Evolutionary conservation across 2,888 invertebrate genomes (phyloP).

Genomic region (Oithona nana): DNA sequence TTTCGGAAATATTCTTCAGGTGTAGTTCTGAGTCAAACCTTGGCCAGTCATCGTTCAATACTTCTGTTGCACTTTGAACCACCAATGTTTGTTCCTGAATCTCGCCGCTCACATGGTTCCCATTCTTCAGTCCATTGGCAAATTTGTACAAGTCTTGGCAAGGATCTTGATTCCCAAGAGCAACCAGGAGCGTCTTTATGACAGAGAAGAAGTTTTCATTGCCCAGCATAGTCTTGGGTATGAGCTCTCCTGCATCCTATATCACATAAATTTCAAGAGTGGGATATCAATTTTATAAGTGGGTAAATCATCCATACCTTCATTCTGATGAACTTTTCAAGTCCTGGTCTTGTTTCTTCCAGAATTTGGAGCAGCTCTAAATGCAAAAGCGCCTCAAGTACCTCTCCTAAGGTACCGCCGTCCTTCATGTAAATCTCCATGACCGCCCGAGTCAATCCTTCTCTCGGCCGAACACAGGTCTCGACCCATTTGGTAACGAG

Average conservation of each 20-base stretch:
- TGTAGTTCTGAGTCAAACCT: neutral
- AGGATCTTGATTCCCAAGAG: neutral
- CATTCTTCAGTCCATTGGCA: neutral
- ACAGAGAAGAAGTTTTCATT: neutral
- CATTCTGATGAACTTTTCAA: neutral
- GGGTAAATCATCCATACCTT: too few species aligned
- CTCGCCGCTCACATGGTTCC: neutral
- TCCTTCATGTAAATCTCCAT: slow-evolving; percentile 9
- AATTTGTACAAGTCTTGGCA: neutral
- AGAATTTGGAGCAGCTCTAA: slow-evolving; percentile 4
- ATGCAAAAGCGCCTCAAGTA: slow-evolving; percentile 1
- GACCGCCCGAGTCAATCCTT: slow-evolving; percentile 13
- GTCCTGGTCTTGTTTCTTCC: neutral
- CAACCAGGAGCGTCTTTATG: neutral
- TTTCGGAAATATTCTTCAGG: neutral
- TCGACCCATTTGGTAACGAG: slow-evolving; percentile 8
- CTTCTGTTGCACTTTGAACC: neutral
- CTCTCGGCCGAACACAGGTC: slow-evolving; percentile 4
- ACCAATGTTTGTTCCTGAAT: neutral
- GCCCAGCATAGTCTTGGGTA: neutral
- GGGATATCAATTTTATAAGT: too few species aligned
- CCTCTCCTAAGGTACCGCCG: slow-evolving; percentile 6
- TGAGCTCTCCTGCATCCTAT: neutral
- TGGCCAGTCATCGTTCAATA: neutral
- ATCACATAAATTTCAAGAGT: neutral